These are phyloP conservation scores for Margaritifera margaritifera DNA, from an alignment of 2,888 invertebrate species.

Conservation along the genomic window DNA sequence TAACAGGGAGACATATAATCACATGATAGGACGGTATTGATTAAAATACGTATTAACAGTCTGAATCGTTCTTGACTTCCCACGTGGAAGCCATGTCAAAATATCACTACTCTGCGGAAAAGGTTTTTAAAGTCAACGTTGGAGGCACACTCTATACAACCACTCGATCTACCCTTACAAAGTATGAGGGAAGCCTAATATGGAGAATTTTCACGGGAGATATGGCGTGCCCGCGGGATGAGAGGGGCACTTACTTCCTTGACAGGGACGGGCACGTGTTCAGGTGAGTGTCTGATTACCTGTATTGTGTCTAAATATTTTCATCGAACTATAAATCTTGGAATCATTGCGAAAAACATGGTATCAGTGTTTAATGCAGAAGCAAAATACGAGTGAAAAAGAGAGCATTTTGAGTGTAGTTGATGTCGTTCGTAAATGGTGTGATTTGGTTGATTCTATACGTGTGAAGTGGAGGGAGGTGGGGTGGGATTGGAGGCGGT, in stretches of 20 bases:
- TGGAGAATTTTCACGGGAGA: conserved; percentile 44
- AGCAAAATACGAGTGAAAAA: too few relatives aligned
- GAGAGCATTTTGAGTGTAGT: too few relatives aligned
- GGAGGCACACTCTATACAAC: conserved; percentile 61
- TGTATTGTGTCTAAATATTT: neutral
- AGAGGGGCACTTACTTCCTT: conserved; percentile 51
- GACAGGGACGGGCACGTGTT: conserved; percentile 59
- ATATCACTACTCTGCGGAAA: conserved; percentile 28
- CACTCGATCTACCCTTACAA: conserved; percentile 47
- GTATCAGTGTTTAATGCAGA: too few relatives aligned
- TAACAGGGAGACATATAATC: too few relatives aligned
- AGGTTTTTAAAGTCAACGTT: conserved; percentile 54
- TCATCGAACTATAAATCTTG: neutral
- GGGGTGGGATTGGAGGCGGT: too few relatives aligned
- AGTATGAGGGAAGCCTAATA: conserved; percentile 49
- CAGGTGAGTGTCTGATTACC: conserved; percentile 22
- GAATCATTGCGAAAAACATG: too few relatives aligned
- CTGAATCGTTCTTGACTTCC: neutral
- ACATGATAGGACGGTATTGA: too few relatives aligned
- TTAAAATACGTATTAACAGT: too few relatives aligned
- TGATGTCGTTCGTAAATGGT: too few relatives aligned
- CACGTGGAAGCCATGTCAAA: conserved; percentile 23
- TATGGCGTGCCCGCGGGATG: conserved; percentile 46
- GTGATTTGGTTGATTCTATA: too few relatives aligned
- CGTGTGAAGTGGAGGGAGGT: too few relatives aligned